Conservation (phyloP, 2,888 invertebrate species). For the Agonopterix arenella region DNA sequence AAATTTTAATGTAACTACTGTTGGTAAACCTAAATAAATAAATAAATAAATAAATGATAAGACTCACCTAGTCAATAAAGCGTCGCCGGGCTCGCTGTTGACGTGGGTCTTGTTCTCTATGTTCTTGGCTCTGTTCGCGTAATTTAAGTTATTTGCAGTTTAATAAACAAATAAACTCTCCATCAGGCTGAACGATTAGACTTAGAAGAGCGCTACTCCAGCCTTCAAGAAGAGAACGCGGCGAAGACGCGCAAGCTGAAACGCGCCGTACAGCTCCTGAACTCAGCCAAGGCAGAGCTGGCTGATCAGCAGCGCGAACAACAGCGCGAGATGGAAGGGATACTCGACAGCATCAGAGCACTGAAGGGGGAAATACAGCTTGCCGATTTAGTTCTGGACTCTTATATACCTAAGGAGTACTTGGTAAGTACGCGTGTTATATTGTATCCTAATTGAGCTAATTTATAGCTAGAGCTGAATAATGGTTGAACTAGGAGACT, state of each 20-base stretch:
- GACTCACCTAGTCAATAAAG: too few species aligned
- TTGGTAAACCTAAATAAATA: too few species aligned
- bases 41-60: too few species aligned
- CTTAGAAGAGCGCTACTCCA: slow-evolving; percentile 96
- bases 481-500: slow-evolving; percentile 78
- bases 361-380: slow-evolving; percentile 93
- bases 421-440: slow-evolving; percentile 77
- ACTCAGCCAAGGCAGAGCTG: slow-evolving; percentile 90
- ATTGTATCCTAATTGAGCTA: not conserved
- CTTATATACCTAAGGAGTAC: slow-evolving; percentile 95
- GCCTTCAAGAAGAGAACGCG: slow-evolving; percentile 95
- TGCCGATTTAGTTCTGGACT: slow-evolving; percentile 93
- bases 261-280: slow-evolving; percentile 90
- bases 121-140: too few species aligned
- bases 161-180: too few species aligned
- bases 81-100: too few species aligned
- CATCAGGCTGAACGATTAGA: slow-evolving; percentile 88
- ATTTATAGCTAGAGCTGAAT: not conserved
- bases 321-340: slow-evolving; percentile 97
- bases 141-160: too few species aligned
- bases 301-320: slow-evolving; percentile 95
- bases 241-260: slow-evolving; percentile 95
- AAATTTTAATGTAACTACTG: too few species aligned
- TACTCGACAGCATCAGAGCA: slow-evolving; percentile 94
- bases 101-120: too few species aligned